Base-by-base conservation (phyloP, 2,113 vertebrate genomes). In the Gymnobelideus leadbeateri region DNA sequence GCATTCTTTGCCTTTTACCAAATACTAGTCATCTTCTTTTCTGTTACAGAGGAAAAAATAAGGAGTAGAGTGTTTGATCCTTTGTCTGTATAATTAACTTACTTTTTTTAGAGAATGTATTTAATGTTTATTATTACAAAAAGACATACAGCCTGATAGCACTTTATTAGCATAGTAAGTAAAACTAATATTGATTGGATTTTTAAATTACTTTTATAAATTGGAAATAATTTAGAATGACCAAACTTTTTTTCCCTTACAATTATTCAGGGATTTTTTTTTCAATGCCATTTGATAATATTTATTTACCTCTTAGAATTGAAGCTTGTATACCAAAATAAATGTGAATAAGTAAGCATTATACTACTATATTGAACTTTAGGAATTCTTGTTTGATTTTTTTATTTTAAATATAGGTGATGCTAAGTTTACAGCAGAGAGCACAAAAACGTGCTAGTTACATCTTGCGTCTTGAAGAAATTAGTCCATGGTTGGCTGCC, bases 391-490 rank as follows among this genome's bases (percentile, higher is more conserved):
- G 1, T 50, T 93, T 91, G 43, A 47, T 46, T 12, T 95, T 49
- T 47, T 96, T 23, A 31, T 46, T 97, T 95, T 97, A 93, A 68
- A 94, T 89, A 89, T 61, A 99, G 99, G 99, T 99, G 93, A 99
- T 99, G 99, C 98, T 99, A 92, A 99, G 99, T 96, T 98, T 99
- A 96, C 99, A 99, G 97, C 99, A 99, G 96, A 99, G 99, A 93
- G 99, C 99, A 46, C 99, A 99, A 98, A 99, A 99, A 97, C 98
- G 99, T 50, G 98, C 99, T 96, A 99, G 99, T 98, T 99, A 99
- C 47, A 98, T 99, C 92, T 98, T 99, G 49, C 98, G 98, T 0
- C 99, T 99, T 94, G 99, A 99, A 93, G 99, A 99, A 96, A 99
- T 99, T 97, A 99, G 99, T 92, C 99, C 99, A 0, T 99, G 99